A percentile compares a stretch with the other conserved stretches of the same genome.
Conservation (phyloP, 2,113 vertebrate species). For the Dolichallabes microphthalmus region DNA sequence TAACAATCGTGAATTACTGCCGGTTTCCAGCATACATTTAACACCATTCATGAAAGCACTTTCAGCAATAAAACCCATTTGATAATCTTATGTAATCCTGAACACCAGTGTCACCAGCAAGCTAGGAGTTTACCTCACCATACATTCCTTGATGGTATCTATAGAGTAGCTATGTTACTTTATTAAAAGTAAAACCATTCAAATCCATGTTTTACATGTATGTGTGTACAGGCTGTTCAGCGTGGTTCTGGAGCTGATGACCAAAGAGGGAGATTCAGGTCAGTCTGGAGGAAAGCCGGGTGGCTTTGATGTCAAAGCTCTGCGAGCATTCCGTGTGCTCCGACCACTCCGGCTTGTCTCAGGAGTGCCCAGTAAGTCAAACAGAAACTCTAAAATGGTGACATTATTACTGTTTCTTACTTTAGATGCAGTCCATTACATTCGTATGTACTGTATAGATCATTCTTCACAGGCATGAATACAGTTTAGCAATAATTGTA, state of each 20-base stretch:
- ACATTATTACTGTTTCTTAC: background rate
- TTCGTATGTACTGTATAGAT: background rate
- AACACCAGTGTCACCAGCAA: background rate
- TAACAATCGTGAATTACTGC: too few relatives aligned
- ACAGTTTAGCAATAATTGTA: background rate
- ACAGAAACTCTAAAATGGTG: background rate
- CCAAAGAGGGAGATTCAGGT: conserved; percentile 88
- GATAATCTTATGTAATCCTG: too few relatives aligned
- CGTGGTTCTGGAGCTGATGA: conserved; percentile 97
- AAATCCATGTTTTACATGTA: background rate
- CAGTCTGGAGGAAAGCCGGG: conserved; percentile 93
- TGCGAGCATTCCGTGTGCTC: conserved; percentile 94
- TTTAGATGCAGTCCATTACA: background rate
- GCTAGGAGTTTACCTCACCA: background rate
- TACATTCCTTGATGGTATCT: conserved; percentile 4
- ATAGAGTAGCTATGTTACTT: background rate
- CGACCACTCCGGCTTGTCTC: conserved; percentile 97
- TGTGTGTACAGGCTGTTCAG: conserved; percentile 86
- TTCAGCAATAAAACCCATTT: too few relatives aligned
- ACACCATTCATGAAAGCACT: too few relatives aligned
- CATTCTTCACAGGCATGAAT: background rate
- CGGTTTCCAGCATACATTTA: too few relatives aligned
- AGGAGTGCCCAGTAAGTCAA: conserved; percentile 92
- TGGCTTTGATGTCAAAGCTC: conserved; percentile 98
- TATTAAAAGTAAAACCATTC: background rate